Conservation (phyloP, 2,888 invertebrate species). For the Mythimna ferrago region DNA sequence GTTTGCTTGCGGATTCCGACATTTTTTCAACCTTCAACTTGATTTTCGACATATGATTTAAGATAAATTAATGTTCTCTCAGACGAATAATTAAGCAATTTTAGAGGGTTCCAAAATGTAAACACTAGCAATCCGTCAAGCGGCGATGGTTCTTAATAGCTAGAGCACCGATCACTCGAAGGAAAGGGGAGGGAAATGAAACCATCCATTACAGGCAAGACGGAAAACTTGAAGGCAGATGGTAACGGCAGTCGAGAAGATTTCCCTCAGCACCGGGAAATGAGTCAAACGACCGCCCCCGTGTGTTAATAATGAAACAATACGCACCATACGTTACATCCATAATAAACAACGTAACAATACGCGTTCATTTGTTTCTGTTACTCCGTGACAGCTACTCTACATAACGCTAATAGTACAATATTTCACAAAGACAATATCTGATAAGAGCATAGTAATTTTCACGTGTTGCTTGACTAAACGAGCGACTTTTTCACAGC, state of each 20-base stretch:
- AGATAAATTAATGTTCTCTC: constrained; percentile 51
- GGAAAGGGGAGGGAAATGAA: constrained; percentile 65
- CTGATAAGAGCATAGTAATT: constrained; percentile 57
- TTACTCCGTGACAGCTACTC: constrained; percentile 49
- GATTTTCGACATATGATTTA: constrained; percentile 71
- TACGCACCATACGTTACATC: constrained; percentile 42
- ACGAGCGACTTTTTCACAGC: constrained; percentile 42
- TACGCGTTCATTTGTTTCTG: constrained; percentile 56
- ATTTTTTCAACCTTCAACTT: constrained; percentile 74
- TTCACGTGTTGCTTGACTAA: constrained; percentile 55
- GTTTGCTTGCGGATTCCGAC: constrained; percentile 80
- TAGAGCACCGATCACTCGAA: constrained; percentile 50
- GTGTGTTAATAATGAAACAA: constrained; percentile 57
- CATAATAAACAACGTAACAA: constrained; percentile 38
- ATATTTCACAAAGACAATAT: constrained; percentile 63
- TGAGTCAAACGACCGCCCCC: constrained; percentile 38
- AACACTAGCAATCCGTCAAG: constrained; percentile 63
- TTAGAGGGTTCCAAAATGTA: constrained; percentile 52
- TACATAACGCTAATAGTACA: constrained; percentile 60
- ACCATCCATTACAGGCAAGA: constrained; percentile 63
- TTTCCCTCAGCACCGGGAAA: constrained; percentile 54
- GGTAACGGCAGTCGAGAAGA: constrained; percentile 43
- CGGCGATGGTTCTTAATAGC: constrained; percentile 57
- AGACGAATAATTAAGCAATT: constrained; percentile 51
- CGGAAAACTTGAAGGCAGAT: constrained; percentile 53